phyloP scores from a whole-genome alignment of 1,140 invertebrate species.

The Lucilia sericata region DNA sequence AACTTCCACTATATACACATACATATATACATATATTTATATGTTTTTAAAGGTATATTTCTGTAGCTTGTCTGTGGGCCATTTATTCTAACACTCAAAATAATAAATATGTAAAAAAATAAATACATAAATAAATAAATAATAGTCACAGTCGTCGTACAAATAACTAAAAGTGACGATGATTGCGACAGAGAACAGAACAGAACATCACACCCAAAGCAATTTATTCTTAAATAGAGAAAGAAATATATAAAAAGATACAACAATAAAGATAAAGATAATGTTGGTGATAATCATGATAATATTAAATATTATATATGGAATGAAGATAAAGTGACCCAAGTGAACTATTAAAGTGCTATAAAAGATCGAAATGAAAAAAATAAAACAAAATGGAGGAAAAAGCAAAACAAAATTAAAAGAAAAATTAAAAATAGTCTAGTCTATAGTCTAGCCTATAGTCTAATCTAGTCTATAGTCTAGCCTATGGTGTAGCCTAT shows the following conservation, averaged over 20 bases:
- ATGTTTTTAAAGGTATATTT: no score
- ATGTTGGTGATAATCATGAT: neutral
- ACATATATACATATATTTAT: no score
- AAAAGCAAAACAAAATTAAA: neutral
- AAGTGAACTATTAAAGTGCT: slow-evolving; percentile 11
- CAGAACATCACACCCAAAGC: slow-evolving; percentile 39
- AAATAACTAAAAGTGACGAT: neutral
- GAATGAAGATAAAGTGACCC: neutral
- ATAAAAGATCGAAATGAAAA: neutral
- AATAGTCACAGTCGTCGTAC: no score
- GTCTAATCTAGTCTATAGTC: no score
- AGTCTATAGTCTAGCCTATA: no score
- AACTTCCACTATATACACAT: neutral
- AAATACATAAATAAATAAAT: no score
- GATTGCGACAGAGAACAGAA: neutral
- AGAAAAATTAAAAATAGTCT: no score
- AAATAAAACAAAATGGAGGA: neutral
- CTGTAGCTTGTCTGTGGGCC: neutral
- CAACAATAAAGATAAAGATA: neutral
- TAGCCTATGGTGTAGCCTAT: no score
- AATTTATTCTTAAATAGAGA: slow-evolving; percentile 10
- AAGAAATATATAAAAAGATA: no score
- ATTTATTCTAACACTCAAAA: neutral
- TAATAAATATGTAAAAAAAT: neutral
- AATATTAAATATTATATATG: neutral